phyloP scores from a whole-genome alignment of 2,888 invertebrate species.

The Stegophylla sp. region DNA sequence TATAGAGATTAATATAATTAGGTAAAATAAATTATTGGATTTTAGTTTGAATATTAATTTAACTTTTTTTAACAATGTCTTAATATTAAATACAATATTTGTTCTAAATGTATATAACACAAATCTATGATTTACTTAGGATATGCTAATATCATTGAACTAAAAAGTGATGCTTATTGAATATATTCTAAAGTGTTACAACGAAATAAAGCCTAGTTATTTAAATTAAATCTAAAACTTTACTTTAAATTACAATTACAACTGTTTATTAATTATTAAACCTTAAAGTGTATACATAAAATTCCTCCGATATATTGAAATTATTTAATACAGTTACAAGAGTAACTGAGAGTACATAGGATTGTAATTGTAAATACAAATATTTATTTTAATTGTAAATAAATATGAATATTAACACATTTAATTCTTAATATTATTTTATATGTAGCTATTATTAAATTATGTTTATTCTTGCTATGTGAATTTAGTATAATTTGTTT shows the following conservation, averaged over 20 bases:
- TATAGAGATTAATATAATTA: background rate
- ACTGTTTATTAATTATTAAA: constrained; percentile 29
- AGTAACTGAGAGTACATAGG: constrained; percentile 27
- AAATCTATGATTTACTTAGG: constrained; percentile 29
- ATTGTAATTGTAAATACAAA: constrained; percentile 50
- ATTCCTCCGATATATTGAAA: constrained; percentile 51
- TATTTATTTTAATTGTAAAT: constrained; percentile 25
- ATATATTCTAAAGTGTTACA: constrained; percentile 39
- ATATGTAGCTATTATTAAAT: constrained; percentile 29
- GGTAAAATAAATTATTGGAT: background rate
- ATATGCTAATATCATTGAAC: constrained; percentile 36
- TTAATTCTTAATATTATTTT: constrained; percentile 46
- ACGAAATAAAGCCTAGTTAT: constrained; percentile 33
- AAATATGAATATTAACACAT: constrained; percentile 56
- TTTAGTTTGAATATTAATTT: constrained; percentile 1
- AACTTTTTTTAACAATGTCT: constrained; percentile 33
- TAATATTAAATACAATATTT: constrained; percentile 22
- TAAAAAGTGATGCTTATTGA: constrained; percentile 24
- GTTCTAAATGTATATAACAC: constrained; percentile 35
- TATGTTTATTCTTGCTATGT: constrained; percentile 3
- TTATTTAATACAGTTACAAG: constrained; percentile 42
- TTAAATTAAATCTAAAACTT: constrained; percentile 41
- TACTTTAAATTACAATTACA: constrained; percentile 10
- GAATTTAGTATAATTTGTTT: constrained; percentile 9
- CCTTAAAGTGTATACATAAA: constrained; percentile 31